A percentile compares a stretch with the other conserved stretches of the same genome.
Conservation (phyloP, 2,888 invertebrate genomes). For the Suillia variegata region DNA sequence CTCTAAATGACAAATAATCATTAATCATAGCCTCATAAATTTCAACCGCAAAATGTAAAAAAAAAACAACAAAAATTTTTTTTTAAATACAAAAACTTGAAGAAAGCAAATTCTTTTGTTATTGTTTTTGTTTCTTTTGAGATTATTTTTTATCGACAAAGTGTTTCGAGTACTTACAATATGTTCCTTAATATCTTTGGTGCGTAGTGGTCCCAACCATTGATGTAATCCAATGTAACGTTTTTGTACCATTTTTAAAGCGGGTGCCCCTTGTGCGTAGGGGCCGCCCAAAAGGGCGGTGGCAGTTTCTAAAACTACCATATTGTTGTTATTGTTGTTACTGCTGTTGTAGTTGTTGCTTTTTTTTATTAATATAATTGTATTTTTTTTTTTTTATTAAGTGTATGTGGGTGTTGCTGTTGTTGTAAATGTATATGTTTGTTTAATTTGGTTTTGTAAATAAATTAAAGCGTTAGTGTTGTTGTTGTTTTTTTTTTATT, state of each 20-base stretch:
- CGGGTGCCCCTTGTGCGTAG: slow-evolving; percentile 81
- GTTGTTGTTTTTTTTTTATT: slow-evolving; percentile 14
- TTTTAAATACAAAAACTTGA: background rate
- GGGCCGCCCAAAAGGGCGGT: slow-evolving; percentile 77
- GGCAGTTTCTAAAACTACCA: slow-evolving; percentile 79
- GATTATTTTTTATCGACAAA: background rate
- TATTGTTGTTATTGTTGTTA: slow-evolving; percentile 44
- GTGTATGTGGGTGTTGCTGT: background rate
- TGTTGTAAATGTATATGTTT: background rate
- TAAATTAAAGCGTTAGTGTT: background rate
- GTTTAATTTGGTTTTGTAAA: background rate
- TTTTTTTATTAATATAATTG: background rate
- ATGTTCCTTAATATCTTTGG: slow-evolving; percentile 81
- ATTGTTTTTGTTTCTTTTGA: background rate
- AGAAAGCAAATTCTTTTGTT: background rate
- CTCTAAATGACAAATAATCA: background rate
- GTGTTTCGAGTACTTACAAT: slow-evolving; percentile 67
- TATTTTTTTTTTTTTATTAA: slow-evolving; percentile 1
- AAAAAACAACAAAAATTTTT: background rate
- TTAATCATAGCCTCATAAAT: background rate
- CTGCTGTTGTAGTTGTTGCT: background rate
- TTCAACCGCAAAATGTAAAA: slow-evolving; percentile 1
- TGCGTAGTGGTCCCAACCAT: slow-evolving; percentile 83
- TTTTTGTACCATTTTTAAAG: slow-evolving; percentile 88
- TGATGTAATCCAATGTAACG: slow-evolving; percentile 89